These are phyloP conservation scores for Dexiosoma caninum DNA, from an alignment of 2,888 invertebrate genomes.

Conservation along the genomic window DNA sequence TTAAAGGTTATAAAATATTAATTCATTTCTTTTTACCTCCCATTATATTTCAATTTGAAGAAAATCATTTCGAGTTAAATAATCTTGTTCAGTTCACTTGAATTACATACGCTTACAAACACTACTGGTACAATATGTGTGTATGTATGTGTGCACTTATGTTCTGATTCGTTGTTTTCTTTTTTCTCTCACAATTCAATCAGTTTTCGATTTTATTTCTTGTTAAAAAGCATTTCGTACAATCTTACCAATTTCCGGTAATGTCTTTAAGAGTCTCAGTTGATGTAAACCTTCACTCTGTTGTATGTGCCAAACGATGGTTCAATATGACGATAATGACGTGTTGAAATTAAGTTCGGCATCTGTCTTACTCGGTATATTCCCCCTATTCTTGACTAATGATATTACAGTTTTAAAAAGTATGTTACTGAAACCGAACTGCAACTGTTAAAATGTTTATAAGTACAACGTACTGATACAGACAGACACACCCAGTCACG, in stretches of 20 bases:
- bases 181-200: slow-evolving; percentile 24
- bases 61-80: not conserved
- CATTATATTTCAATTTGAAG: no score
- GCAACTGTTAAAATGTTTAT: not conserved
- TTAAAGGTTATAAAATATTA: no score
- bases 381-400: not conserved
- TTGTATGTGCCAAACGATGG: not conserved
- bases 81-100: not conserved
- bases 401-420: not conserved
- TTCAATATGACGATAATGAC: slow-evolving; percentile 2
- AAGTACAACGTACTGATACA: not conserved
- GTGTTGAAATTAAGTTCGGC: slow-evolving; percentile 35
- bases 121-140: no score
- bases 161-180: not conserved
- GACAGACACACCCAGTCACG: not conserved
- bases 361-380: not conserved
- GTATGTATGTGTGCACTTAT: no score
- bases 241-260: slow-evolving; percentile 3
- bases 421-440: not conserved
- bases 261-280: not conserved
- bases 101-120: no score
- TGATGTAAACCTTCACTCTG: not conserved
- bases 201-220: slow-evolving; percentile 41
- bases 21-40: no score
- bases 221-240: slow-evolving; percentile 26